Evolutionary conservation across 2,113 vertebrate genomes (phyloP), one percentile per base, ranked within the genome.

Genomic region (Myocastor coypus): DNA sequence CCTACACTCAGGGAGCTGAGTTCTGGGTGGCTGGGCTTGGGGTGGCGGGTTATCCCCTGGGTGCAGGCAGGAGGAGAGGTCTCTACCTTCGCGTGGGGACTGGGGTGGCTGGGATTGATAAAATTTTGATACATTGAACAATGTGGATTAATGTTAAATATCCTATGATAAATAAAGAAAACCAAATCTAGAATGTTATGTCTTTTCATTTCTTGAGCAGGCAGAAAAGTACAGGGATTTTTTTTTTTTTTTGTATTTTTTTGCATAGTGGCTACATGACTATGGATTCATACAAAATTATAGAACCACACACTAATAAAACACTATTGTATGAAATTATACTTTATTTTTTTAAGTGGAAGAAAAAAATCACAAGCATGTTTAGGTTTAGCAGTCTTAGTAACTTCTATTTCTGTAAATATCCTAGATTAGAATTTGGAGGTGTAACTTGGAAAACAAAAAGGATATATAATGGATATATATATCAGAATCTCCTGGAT

Each of bases 371-470:
- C 26, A 40, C 24, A 89, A 61, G 34, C 19, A 42, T 89, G 30
- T 82, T 92, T 87, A 86, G 9, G 17, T 42, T 75, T 57, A 82
- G 13, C 1, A 64, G 20, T 7, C 95, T 91, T 75, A 50, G 4
- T 92, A 92, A 89, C 30, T 64, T 96, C 24, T 8, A 78, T 55
- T 61, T 40, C 86, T 80, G 83, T 50, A 71, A 92, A 92, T 50
- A 91, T 7, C 24, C 16, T 69, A 68, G 59, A 28, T 95, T 66
- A 57, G 20, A 66, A 37, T 59, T 91, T 94, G 61, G 83, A 16
- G 42, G 22, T 64, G 5, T 88, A 92, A 91, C 75, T 87, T 96
- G 13, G 12, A 83, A 95, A 95, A 86, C 34, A 73, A 55, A 91
- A 59, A 93, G n/a, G 55, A 77, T 83, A 61, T 30, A 91, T 7